Conservation (phyloP, 1,140 invertebrate genomes). For the Helicoverpa armigera region DNA sequence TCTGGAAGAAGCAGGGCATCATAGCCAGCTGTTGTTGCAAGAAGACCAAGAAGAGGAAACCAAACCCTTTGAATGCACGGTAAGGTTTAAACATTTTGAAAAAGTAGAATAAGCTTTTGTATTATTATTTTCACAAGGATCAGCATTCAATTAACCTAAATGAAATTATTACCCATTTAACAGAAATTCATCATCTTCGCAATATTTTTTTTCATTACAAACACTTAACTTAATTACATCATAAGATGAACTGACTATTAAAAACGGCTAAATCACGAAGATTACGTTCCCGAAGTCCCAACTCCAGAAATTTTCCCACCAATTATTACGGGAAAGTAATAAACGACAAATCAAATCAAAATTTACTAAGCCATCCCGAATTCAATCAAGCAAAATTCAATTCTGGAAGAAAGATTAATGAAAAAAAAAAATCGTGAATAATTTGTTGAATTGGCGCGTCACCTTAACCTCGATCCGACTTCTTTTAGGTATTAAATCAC, state of each 20-base stretch:
- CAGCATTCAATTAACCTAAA: not conserved
- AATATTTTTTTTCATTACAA: not conserved
- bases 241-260: constrained; percentile 19
- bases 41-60: constrained; percentile 70
- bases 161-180: not conserved
- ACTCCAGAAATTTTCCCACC: constrained; percentile 4
- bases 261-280: constrained; percentile 17
- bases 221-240: not conserved
- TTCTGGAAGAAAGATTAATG: constrained; percentile 19
- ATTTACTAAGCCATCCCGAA: constrained; percentile 25
- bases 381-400: constrained; percentile 36
- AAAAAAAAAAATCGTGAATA: constrained; percentile 36
- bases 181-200: not conserved
- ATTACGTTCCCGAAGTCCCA: constrained; percentile 10
- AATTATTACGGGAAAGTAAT: constrained; percentile 33
- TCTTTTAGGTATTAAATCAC: constrained; percentile 24
- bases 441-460: constrained; percentile 31
- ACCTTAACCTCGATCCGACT: constrained; percentile 23
- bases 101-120: not conserved
- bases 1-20: constrained; percentile 73
- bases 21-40: constrained; percentile 74
- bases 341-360: constrained; percentile 44
- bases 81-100: constrained; percentile 50
- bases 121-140: not conserved
- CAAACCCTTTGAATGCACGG: constrained; percentile 66